These are phyloP conservation scores for Drosophila malerkotliana DNA, from an alignment of 1,140 invertebrate species.

Conservation along the genomic window DNA sequence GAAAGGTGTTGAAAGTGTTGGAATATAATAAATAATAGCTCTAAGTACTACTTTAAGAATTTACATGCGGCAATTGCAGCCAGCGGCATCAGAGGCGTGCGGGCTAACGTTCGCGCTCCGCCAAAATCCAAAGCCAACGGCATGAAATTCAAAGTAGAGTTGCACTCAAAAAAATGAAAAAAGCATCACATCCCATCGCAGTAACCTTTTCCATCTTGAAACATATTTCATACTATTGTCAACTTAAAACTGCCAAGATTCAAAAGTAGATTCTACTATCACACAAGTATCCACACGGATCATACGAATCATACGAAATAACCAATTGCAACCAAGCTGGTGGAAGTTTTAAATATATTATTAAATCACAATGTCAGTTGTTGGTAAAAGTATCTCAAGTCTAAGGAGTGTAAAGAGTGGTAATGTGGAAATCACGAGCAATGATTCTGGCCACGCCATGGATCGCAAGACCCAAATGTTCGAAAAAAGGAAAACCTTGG, in stretches of 20 bases:
- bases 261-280: too few species aligned
- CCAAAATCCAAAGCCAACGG: conserved; percentile 56
- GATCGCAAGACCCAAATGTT: neutral
- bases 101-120: conserved; percentile 19
- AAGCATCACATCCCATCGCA: neutral
- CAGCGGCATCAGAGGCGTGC: conserved; percentile 39
- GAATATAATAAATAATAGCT: conserved; percentile 83
- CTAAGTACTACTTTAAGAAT: conserved; percentile 84
- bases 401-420: too few species aligned
- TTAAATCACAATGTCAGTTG: too few species aligned
- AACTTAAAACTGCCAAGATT: too few species aligned
- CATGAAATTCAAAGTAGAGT: conserved; percentile 12
- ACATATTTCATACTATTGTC: too few species aligned
- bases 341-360: too few species aligned
- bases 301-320: too few species aligned
- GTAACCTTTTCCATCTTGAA: too few species aligned
- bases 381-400: too few species aligned
- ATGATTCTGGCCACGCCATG: neutral
- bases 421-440: too few species aligned
- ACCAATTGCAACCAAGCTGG: too few species aligned
- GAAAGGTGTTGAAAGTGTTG: conserved; percentile 83
- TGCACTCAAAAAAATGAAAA: conserved; percentile 13
- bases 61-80: conserved; percentile 80
- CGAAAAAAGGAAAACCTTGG: conserved; percentile 18
- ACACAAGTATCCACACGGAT: too few species aligned